Base-by-base conservation (phyloP, 2,797 vertebrate species). In the Poecilia gillii region DNA sequence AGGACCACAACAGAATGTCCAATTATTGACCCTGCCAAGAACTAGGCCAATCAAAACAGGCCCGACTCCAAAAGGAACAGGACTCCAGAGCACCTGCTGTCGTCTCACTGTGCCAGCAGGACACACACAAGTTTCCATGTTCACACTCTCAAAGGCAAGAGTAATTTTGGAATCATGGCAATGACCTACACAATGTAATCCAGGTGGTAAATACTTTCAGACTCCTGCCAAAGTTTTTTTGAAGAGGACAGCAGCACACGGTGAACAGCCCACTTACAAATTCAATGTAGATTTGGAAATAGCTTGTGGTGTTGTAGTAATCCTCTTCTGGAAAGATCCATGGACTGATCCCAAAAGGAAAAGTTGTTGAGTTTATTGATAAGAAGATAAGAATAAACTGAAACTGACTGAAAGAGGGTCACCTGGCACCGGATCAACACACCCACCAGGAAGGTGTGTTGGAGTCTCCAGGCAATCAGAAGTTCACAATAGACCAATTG, bases 311-410 rank as follows among this genome's bases (percentile, higher is more conserved):
- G 2, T 81, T 53, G 74, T 46, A 81, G 33, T 76, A 23, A 16
- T 87, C 49, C 59, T 55, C 23, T 78, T 84, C 78, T 72, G 41
- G 39, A 84, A 82, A 82, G 45, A 31, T 45, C 77, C 66, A 28
- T 39, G 6, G 31, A 71, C 25, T 82, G 78, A 76, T 77, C 80
- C 77, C 73, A 80, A 66, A 87, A 81, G 7, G 11, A 76, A 82
- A 76, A 82, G 78, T 75, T 82, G 72, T 86, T 89, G 79, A 86
- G 76, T 86, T 76, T 75, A 31, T n/a, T 80, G 43, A 85, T 76
- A 83, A 87, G 62, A 88, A 89, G 78, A 57, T 76, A 41, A 75
- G 49, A 92, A 85, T 82, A 80, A 83, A 80, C 49, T 59, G 51
- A 87, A 88, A 31, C 43, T 76, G 11, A 33, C 12, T 6, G 12